Conservation (phyloP, 2,888 invertebrate species). For the Lordiphosa fenestrarum region DNA sequence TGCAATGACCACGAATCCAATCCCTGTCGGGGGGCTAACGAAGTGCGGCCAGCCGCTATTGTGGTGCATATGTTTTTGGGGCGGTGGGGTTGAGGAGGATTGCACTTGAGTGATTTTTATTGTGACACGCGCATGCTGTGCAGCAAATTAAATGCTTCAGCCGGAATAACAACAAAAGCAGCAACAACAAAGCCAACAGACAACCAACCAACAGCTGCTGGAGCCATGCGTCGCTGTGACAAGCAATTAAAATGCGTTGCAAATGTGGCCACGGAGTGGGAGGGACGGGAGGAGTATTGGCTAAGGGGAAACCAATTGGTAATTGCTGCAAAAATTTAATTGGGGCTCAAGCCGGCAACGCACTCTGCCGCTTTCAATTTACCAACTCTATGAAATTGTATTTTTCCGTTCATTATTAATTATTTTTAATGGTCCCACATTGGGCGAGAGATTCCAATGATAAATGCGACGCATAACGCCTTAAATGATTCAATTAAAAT, state of each 20-base stretch:
- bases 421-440: conserved; percentile 49
- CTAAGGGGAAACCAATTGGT: conserved; percentile 42
- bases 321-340: conserved; percentile 55
- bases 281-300: conserved; percentile 14
- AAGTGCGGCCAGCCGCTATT: conserved; percentile 40
- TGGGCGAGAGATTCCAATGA: conserved; percentile 31
- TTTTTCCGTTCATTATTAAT: conserved; percentile 59
- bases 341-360: conserved; percentile 47
- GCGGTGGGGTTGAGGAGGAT: conserved; percentile 28
- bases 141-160: conserved; percentile 61
- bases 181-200: conserved; percentile 8
- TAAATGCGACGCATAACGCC: conserved; percentile 20
- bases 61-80: conserved; percentile 21
- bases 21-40: conserved; percentile 37
- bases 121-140: conserved; percentile 66
- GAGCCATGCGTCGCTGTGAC: conserved; percentile 45
- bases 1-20: conserved; percentile 9
- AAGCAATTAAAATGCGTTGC: conserved; percentile 68
- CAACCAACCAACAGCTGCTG: conserved; percentile 14
- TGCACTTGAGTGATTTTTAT: conserved; percentile 72
- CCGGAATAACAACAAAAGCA: conserved; percentile 45
- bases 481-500: conserved; percentile 35
- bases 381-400: conserved; percentile 48
- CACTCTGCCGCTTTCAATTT: conserved; percentile 45
- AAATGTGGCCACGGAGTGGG: conserved; percentile 43